phyloP scores from a whole-genome alignment of 2,888 invertebrate genomes.

The Drosophila kuntzei region DNA sequence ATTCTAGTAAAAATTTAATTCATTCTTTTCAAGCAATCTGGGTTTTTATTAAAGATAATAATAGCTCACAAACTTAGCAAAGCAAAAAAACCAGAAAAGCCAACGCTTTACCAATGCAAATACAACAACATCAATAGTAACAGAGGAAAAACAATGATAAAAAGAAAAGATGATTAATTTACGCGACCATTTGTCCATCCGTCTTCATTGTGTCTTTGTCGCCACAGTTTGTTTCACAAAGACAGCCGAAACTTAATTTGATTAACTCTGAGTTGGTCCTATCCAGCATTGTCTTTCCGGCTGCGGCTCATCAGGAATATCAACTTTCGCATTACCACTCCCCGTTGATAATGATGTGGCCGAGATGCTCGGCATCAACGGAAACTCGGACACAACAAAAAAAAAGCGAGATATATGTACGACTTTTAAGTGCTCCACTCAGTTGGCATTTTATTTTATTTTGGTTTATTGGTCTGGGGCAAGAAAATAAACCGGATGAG shows the following conservation, averaged over 20 bases:
- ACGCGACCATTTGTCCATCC: constrained; percentile 50
- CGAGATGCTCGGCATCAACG: constrained; percentile 43
- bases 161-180: constrained; percentile 76
- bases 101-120: constrained; percentile 27
- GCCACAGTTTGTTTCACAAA: constrained; percentile 53
- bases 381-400: constrained; percentile 25
- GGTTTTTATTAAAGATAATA: too few relatives aligned
- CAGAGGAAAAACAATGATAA: constrained; percentile 14
- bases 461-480: constrained; percentile 43
- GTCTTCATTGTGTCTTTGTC: constrained; percentile 50
- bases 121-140: constrained; percentile 7
- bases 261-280: constrained; percentile 66
- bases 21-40: background rate
- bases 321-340: constrained; percentile 26
- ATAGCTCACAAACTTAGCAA: constrained; percentile 1
- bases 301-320: constrained; percentile 56
- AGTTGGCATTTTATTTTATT: constrained; percentile 47
- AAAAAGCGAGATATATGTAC: constrained; percentile 40
- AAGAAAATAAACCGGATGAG: constrained; percentile 26
- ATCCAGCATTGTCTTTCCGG: constrained; percentile 57
- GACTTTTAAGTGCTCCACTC: constrained; percentile 54
- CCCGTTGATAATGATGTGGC: constrained; percentile 68
- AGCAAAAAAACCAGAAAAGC: background rate
- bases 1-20: background rate
- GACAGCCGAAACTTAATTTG: constrained; percentile 71